Percentiles rank a stretch among this genome's conserved stretches.
These are phyloP conservation scores for Frankliniella intonsa DNA, from an alignment of 2,888 invertebrate genomes.

Conservation along the genomic window DNA sequence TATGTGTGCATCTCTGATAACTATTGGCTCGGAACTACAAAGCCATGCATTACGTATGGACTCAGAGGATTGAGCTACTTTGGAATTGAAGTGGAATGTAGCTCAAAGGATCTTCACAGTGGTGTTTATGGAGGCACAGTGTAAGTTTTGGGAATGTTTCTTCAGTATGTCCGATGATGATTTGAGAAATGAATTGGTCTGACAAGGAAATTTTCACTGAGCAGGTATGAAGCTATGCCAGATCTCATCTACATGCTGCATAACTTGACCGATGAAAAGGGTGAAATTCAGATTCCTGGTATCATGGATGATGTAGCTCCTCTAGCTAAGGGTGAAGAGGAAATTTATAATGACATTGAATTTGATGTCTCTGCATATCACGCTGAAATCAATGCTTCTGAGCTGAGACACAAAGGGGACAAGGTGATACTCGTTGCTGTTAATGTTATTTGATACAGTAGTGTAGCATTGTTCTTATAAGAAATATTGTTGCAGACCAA, in stretches of 20 bases:
- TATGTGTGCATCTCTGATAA: conserved; percentile 98
- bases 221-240: conserved; percentile 69
- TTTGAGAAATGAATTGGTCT: not conserved
- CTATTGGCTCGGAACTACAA: conserved; percentile 96
- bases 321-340: conserved; percentile 48
- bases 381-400: conserved; percentile 38
- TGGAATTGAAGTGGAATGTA: conserved; percentile 79
- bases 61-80: conserved; percentile 91
- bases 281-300: conserved; percentile 77
- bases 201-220: not conserved
- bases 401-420: conserved; percentile 39
- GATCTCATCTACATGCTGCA: conserved; percentile 85
- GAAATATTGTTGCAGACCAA: conserved; percentile 51
- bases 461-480: conserved; percentile 3
- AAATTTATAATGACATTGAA: conserved; percentile 53
- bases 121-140: conserved; percentile 94
- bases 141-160: conserved; percentile 49
- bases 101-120: conserved; percentile 89
- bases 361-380: conserved; percentile 51
- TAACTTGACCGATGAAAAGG: conserved; percentile 77
- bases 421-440: conserved; percentile 34
- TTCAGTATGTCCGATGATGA: not conserved
- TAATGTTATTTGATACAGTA: not conserved
- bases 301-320: conserved; percentile 68
- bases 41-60: conserved; percentile 96